These are phyloP conservation scores for Hippopotamyrus pictus DNA, from an alignment of 2,797 vertebrate genomes.

Conservation along the genomic window DNA sequence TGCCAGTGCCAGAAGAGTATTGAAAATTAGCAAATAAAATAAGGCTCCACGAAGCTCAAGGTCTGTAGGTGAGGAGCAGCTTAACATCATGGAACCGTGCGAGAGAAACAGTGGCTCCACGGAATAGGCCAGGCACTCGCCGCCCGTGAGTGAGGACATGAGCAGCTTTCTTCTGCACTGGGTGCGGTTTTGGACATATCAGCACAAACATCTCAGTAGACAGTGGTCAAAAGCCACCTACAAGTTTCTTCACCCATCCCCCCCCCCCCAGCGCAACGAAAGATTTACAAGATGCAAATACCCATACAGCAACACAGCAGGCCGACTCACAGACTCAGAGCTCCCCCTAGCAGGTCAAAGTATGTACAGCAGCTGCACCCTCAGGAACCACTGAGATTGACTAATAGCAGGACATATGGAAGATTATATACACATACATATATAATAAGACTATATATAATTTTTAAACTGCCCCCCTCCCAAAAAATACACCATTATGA, in stretches of 20 bases:
- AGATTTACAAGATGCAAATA: slow-evolving; percentile 42
- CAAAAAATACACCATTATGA: neutral
- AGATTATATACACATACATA: neutral
- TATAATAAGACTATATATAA: neutral
- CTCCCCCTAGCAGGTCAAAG: slow-evolving; percentile 81
- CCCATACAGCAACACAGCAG: slow-evolving; percentile 30
- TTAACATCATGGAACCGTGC: neutral
- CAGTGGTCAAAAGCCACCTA: slow-evolving; percentile 41
- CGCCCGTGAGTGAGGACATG: slow-evolving; percentile 29
- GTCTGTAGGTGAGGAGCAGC: neutral
- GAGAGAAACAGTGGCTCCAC: neutral
- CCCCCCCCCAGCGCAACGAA: slow-evolving; percentile 27
- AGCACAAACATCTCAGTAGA: slow-evolving; percentile 40
- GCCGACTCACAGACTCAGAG: slow-evolving; percentile 69
- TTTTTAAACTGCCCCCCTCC: neutral
- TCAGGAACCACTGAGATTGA: slow-evolving; percentile 13
- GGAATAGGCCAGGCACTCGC: slow-evolving; percentile 18
- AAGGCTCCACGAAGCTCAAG: neutral
- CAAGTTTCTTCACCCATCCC: slow-evolving; percentile 31
- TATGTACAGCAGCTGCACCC: slow-evolving; percentile 26
- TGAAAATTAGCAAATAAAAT: neutral
- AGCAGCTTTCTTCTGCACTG: slow-evolving; percentile 35
- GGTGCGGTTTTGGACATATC: slow-evolving; percentile 49
- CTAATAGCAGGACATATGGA: neutral
- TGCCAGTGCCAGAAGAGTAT: neutral